Conservation (phyloP, 2,797 vertebrate species). For the Buceros bicornis region DNA sequence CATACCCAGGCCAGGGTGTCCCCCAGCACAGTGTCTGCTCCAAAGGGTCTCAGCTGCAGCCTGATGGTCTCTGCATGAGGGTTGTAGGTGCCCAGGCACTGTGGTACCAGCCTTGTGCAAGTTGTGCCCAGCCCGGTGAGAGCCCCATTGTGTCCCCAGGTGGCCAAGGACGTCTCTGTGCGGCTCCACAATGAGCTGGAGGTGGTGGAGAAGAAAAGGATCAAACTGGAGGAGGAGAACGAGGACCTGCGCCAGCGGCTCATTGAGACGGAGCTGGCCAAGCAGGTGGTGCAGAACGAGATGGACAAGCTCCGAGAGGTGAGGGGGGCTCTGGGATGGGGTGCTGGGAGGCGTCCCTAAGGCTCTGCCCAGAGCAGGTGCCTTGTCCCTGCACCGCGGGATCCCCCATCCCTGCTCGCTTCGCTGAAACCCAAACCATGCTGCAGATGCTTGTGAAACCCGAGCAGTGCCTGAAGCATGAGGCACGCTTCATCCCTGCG, state of each 20-base stretch:
- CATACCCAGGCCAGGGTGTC: background rate
- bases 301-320: slow-evolving; percentile 95
- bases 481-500: accelerated
- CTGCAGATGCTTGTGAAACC: slow-evolving; percentile 44
- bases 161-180: slow-evolving; percentile 96
- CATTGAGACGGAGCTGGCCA: slow-evolving; percentile 93
- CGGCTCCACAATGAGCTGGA: slow-evolving; percentile 95
- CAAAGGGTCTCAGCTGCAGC: background rate
- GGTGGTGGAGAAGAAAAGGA: slow-evolving; percentile 92
- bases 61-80: background rate
- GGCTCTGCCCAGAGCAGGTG: background rate
- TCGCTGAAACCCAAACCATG: slow-evolving; percentile 13
- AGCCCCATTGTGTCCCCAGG: slow-evolving; percentile 74
- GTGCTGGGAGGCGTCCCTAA: accelerated
- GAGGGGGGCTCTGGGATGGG: background rate
- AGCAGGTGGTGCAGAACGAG: slow-evolving; percentile 96
- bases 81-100: background rate
- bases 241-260: slow-evolving; percentile 92
- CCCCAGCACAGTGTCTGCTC: background rate
- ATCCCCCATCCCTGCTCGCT: background rate
- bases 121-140: background rate
- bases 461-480: background rate
- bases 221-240: slow-evolving; percentile 92
- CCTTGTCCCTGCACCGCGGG: background rate
- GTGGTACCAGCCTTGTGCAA: accelerated